These are phyloP conservation scores for Vespertilio murinus DNA, from an alignment of 2,797 vertebrate species.

Conservation along the genomic window DNA sequence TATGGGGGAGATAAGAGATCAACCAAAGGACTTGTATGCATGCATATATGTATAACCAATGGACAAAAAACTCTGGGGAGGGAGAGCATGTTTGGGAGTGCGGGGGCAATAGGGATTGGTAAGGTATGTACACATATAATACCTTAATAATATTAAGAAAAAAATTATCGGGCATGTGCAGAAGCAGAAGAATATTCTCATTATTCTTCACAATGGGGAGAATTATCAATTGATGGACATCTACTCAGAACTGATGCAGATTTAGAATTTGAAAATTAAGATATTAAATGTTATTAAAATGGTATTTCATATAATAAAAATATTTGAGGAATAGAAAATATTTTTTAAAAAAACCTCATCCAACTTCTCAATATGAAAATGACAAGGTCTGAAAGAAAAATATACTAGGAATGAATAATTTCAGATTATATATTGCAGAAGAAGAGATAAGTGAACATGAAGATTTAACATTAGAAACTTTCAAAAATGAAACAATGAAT, in stretches of 20 bases:
- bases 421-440: not conserved
- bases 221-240: not conserved
- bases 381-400: not conserved
- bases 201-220: not conserved
- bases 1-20: too few species aligned
- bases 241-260: not conserved
- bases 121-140: too few species aligned
- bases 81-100: too few species aligned
- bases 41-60: too few species aligned
- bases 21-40: too few species aligned
- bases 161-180: not conserved
- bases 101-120: too few species aligned
- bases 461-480: not conserved
- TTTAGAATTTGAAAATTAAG: not conserved
- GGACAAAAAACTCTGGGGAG: too few species aligned
- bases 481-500: not conserved
- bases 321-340: not conserved
- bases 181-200: not conserved
- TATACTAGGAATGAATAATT: not conserved
- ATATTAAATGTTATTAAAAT: not conserved
- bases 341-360: not conserved
- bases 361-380: not conserved
- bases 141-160: too few species aligned
- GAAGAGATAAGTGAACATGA: not conserved
- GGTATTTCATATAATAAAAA: not conserved